Percentiles rank a stretch among this genome's conserved stretches.
phyloP scores from a whole-genome alignment of 2,888 invertebrate genomes.

The Apamea anceps region DNA sequence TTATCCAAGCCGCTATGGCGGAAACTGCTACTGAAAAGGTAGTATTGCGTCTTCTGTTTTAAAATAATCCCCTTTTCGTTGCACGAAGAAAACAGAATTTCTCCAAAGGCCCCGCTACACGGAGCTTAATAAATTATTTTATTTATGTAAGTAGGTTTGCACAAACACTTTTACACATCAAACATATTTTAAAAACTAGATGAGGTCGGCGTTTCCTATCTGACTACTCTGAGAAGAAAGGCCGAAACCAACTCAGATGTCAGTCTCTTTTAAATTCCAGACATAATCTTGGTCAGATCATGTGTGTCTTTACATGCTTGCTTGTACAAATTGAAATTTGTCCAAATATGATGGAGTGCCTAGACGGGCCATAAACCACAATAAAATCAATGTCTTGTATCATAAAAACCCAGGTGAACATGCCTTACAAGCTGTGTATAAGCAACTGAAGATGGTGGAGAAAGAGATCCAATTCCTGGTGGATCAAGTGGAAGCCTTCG shows the following conservation, averaged over 20 bases:
- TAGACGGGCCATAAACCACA: background rate
- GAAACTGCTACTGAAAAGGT: background rate
- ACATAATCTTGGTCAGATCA: too few relatives aligned
- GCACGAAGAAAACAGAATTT: background rate
- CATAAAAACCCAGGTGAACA: slow-evolving; percentile 81
- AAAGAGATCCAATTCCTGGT: slow-evolving; percentile 91
- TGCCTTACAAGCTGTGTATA: slow-evolving; percentile 91
- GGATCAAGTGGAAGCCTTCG: slow-evolving; percentile 88
- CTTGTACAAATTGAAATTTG: too few relatives aligned
- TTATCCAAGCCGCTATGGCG: background rate
- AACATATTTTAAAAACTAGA: too few relatives aligned
- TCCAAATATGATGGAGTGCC: background rate
- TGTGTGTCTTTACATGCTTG: too few relatives aligned
- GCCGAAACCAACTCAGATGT: too few relatives aligned
- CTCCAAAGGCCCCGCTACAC: background rate
- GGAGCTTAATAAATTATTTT: background rate
- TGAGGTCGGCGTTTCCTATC: too few relatives aligned
- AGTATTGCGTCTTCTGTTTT: background rate
- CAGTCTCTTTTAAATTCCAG: too few relatives aligned
- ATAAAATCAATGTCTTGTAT: slow-evolving; percentile 1
- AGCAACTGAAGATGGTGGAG: slow-evolving; percentile 93
- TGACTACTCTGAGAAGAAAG: too few relatives aligned
- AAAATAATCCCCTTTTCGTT: background rate
- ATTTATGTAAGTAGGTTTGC: too few relatives aligned
- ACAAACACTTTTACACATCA: too few relatives aligned